Evolutionary conservation across 2,888 invertebrate genomes (phyloP).

Genomic region (Sarcophaga variegata): DNA sequence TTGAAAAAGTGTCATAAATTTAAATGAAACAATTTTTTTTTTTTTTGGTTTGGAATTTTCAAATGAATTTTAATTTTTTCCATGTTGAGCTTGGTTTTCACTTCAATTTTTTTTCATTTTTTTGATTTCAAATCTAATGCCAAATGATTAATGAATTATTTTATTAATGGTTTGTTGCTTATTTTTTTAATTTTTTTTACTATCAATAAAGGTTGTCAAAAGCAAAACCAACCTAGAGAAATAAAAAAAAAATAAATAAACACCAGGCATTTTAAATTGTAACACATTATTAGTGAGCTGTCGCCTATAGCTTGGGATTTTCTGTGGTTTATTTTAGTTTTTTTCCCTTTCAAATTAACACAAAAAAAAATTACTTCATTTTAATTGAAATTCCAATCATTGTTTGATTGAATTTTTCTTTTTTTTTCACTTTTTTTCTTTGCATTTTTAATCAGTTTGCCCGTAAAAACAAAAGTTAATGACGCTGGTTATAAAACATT

Average conservation of each 20-base stretch:
- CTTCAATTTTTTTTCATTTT: conserved; percentile 12
- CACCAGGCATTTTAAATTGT: conserved; percentile 38
- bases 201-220: conserved; percentile 18
- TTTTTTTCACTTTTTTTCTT: conserved; percentile 21
- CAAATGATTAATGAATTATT: conserved; percentile 47
- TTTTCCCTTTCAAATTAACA: background rate
- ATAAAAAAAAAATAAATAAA: conserved; percentile 27
- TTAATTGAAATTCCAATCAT: conserved; percentile 65
- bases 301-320: conserved; percentile 33
- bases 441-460: conserved; percentile 48
- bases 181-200: background rate
- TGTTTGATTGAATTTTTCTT: conserved; percentile 18
- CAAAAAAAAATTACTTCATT: conserved; percentile 23
- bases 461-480: conserved; percentile 35
- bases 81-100: conserved; percentile 37
- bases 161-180: background rate
- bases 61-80: background rate
- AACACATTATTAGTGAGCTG: conserved; percentile 25
- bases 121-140: background rate
- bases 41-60: background rate
- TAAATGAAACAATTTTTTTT: conserved; percentile 14
- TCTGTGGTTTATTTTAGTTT: conserved; percentile 42
- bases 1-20: conserved; percentile 46
- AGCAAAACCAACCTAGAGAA: background rate
- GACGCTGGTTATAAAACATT: conserved; percentile 50